These are phyloP conservation scores for Phylloscopus whistleri DNA, from an alignment of 2,113 vertebrate species.

Conservation along the genomic window DNA sequence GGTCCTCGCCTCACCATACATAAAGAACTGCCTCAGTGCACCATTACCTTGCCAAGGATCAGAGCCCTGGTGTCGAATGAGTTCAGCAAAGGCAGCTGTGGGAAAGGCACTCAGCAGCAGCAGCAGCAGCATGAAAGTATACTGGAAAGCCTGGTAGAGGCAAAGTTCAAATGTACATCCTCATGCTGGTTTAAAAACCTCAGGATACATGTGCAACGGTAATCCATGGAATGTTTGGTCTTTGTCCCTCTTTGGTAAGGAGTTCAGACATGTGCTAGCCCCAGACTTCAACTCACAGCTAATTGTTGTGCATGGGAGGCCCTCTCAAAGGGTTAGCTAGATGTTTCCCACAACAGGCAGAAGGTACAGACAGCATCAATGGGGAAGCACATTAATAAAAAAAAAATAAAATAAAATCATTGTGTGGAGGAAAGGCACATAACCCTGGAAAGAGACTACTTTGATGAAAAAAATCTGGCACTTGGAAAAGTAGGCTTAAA, in stretches of 20 bases:
- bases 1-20: accelerated
- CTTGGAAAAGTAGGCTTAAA: neutral
- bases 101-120: neutral
- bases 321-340: neutral
- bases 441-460: neutral
- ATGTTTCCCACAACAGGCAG: neutral
- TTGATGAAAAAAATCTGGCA: neutral
- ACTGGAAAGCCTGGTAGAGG: neutral
- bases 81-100: neutral
- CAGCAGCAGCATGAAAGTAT: neutral
- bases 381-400: neutral
- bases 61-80: neutral
- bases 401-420: neutral
- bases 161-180: neutral
- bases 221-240: accelerated
- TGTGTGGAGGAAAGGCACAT: neutral
- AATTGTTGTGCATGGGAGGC: neutral
- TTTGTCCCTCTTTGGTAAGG: neutral
- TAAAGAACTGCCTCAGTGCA: neutral
- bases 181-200: neutral
- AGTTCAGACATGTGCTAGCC: accelerated
- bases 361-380: neutral
- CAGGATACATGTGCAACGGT: too few species aligned
- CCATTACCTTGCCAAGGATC: neutral
- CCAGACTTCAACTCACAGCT: neutral